Evolutionary conservation across 2,113 vertebrate genomes (phyloP), one percentile per base, ranked within the genome.

Genomic region (Alouatta palliata): DNA sequence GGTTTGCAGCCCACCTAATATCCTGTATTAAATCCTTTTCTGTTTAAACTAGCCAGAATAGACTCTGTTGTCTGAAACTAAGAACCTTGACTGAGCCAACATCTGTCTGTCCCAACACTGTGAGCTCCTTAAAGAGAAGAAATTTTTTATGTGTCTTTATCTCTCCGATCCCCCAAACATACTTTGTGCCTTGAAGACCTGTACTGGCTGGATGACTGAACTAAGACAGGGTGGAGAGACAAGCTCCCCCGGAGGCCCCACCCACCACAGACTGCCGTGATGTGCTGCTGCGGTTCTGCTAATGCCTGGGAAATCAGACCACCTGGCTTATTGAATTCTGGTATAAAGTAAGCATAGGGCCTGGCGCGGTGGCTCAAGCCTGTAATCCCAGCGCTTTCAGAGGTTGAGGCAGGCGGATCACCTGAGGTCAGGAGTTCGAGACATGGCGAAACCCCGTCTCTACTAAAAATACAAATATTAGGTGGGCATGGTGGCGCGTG

Each of bases 261-360:
- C 8, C 86, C 47, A 43, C 17, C 35, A 30, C 52, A 52, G 52
- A 52, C 32, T 8, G 66, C 64, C 2, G 21, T 12, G 30, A 3
- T 13, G 35, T 14, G 8, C 4, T 47, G 23, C 40, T 70, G 35
- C 16, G 58, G 12, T 54, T 47, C 25, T 52, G 37, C 35, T 17
- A 54, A 64, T 21, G 92, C 17, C 17, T n/a, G 12, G 45, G 21
- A 79, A 91, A 77, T 96, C 91, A 71, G 86, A 68, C 91, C 83
- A 91, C 47, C 56, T 81, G 30, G 54, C 45, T 87, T 91, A 87
- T 89, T 89, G 90, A 85, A 56, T 66, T 68, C 66, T 8, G 32
- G 47, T 86, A 68, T 32, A 71, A 90, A 49, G 75, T 45, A 87
- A 77, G 27, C 81, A 61, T 58, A 91, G 61, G 61, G 61, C 61